Conservation (phyloP, 2,888 invertebrate genomes). For the Notocelia uddmanniana region DNA sequence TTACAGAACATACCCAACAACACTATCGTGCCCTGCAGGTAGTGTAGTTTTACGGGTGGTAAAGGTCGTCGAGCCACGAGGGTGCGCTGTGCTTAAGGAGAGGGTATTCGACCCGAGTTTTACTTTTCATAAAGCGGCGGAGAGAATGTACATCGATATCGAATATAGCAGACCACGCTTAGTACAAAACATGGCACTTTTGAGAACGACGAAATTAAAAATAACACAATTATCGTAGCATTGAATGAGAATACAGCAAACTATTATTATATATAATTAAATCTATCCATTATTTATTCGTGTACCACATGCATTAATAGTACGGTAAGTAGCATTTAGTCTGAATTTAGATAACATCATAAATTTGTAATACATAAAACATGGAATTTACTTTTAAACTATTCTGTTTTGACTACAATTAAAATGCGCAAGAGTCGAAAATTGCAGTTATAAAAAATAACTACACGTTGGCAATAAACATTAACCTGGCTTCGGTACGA, state of each 20-base stretch:
- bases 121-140: too few relatives aligned
- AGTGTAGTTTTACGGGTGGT: too few relatives aligned
- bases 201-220: too few relatives aligned
- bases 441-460: conserved; percentile 40
- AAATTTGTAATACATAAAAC: conserved; percentile 14
- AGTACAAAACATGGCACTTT: too few relatives aligned
- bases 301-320: not conserved
- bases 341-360: conserved; percentile 30
- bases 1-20: too few relatives aligned
- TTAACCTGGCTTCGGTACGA: conserved; percentile 38
- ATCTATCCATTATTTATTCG: not conserved
- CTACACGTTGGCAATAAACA: conserved; percentile 38
- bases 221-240: not conserved
- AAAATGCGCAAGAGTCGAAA: conserved; percentile 30
- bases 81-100: too few relatives aligned
- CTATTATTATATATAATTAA: not conserved
- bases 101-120: too few relatives aligned
- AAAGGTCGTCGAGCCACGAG: too few relatives aligned
- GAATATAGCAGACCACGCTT: too few relatives aligned
- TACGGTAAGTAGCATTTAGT: conserved; percentile 5
- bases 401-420: conserved; percentile 24
- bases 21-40: too few relatives aligned
- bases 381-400: not conserved
- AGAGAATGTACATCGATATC: too few relatives aligned
- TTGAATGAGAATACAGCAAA: not conserved